phyloP scores from a whole-genome alignment of 2,113 vertebrate genomes.

The Pseudorasbora parva region DNA sequence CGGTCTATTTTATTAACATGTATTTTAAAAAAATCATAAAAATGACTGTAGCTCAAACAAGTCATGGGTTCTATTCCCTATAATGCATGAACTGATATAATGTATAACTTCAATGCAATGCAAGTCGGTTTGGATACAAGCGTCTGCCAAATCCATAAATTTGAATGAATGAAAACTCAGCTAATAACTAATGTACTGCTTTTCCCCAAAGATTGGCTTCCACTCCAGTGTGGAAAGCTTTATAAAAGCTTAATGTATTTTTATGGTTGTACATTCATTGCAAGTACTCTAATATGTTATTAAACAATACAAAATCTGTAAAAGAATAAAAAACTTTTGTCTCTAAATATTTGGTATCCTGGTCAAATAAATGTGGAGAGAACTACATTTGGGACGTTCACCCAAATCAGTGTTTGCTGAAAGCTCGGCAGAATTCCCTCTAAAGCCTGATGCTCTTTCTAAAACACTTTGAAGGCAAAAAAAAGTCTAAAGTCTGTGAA shows the following conservation, averaged over 20 bases:
- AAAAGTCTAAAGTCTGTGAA: slow-evolving; percentile 66
- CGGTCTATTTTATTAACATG: neutral
- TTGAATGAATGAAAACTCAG: neutral
- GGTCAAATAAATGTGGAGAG: slow-evolving; percentile 50
- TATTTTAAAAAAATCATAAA: neutral
- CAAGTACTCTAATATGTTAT: neutral
- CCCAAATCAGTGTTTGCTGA: slow-evolving; percentile 42
- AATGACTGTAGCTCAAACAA: neutral
- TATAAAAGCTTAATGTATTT: slow-evolving; percentile 15
- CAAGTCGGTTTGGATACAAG: neutral
- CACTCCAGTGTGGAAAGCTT: neutral
- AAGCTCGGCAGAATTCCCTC: slow-evolving; percentile 44
- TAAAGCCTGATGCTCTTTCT: slow-evolving; percentile 58
- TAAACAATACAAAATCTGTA: slow-evolving; percentile 32
- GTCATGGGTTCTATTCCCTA: neutral
- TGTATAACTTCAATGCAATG: neutral
- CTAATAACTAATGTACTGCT: neutral
- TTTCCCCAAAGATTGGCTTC: neutral
- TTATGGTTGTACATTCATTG: neutral
- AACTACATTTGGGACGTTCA: slow-evolving; percentile 55
- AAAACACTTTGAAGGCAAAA: slow-evolving; percentile 72
- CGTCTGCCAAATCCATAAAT: neutral
- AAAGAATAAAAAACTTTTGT: neutral
- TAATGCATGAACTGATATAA: neutral
- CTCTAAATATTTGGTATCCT: slow-evolving; percentile 51